These are phyloP conservation scores for Heliconius cydno DNA, from an alignment of 2,888 invertebrate genomes.

Conservation along the genomic window DNA sequence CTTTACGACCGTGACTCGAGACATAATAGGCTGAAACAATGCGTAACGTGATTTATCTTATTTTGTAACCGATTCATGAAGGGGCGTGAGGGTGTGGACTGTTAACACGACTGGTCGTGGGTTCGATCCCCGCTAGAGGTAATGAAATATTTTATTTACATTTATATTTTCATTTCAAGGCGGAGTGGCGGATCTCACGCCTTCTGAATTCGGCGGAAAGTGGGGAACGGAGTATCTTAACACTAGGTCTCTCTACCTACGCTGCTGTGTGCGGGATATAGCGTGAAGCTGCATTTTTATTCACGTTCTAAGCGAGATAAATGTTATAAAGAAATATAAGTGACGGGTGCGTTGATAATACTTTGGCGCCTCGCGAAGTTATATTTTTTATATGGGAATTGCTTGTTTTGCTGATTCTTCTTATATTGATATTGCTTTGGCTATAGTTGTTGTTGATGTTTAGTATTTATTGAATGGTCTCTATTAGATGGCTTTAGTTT, in stretches of 20 bases:
- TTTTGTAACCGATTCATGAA: slow-evolving; percentile 26
- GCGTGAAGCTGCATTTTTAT: too few species aligned
- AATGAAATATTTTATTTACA: too few species aligned
- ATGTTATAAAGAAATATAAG: slow-evolving; percentile 20
- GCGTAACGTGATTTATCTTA: slow-evolving; percentile 36
- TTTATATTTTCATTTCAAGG: too few species aligned
- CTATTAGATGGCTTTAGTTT: not conserved
- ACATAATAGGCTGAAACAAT: slow-evolving; percentile 38
- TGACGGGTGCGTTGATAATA: slow-evolving; percentile 19
- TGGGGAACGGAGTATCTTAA: too few species aligned
- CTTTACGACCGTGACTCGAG: slow-evolving; percentile 37
- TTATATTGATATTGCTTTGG: slow-evolving; percentile 16
- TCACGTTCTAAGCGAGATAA: slow-evolving; percentile 26
- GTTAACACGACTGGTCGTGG: too few species aligned
- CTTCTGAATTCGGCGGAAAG: too few species aligned
- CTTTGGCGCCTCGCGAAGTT: not conserved
- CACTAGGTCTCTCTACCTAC: too few species aligned
- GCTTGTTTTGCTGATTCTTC: slow-evolving; percentile 14
- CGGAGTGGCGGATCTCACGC: too few species aligned
- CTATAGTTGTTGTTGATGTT: not conserved
- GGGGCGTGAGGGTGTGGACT: not conserved
- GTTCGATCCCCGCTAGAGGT: too few species aligned
- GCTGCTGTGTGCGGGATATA: too few species aligned
- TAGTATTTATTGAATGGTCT: not conserved
- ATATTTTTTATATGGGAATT: slow-evolving; percentile 5